Percentiles rank a stretch among this genome's conserved stretches.
Conservation (phyloP, 2,888 invertebrate genomes). For the Eupelmus urozonus region DNA sequence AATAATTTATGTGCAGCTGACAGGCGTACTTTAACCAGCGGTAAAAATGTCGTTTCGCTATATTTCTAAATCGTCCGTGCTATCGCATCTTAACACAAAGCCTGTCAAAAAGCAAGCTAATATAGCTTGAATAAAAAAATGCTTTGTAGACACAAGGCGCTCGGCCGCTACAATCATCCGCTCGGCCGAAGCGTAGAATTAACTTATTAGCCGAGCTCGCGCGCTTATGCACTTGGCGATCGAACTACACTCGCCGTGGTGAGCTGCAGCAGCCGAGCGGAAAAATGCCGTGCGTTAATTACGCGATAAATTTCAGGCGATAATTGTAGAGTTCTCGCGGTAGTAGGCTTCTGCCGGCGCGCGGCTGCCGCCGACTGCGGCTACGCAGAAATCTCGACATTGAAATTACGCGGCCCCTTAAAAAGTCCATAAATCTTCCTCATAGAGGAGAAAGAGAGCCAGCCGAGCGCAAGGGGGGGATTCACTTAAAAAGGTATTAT, state of each 20-base stretch:
- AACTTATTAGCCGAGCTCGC: slow-evolving; percentile 36
- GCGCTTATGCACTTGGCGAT: neutral
- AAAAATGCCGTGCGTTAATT: slow-evolving; percentile 45
- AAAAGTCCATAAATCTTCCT: slow-evolving; percentile 48
- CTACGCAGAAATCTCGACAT: slow-evolving; percentile 48
- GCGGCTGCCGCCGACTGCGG: slow-evolving; percentile 20
- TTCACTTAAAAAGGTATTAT: slow-evolving; percentile 16
- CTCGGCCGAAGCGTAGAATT: slow-evolving; percentile 29
- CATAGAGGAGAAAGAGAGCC: neutral
- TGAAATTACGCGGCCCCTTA: slow-evolving; percentile 55
- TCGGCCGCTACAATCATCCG: slow-evolving; percentile 40
- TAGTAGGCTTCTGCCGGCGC: slow-evolving; percentile 30
- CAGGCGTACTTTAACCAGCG: too few species aligned
- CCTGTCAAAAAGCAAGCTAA: neutral
- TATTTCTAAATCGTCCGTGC: too few species aligned
- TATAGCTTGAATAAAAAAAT: slow-evolving; percentile 24
- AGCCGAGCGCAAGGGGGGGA: neutral
- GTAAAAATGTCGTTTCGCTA: too few species aligned
- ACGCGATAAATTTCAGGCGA: slow-evolving; percentile 52
- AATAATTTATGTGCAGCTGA: neutral
- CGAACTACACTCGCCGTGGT: too few species aligned
- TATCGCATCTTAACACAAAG: neutral
- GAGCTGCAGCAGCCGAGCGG: too few species aligned
- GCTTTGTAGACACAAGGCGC: slow-evolving; percentile 21
- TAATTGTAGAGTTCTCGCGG: slow-evolving; percentile 43